These are phyloP conservation scores for Cyaniris semiargus DNA, from an alignment of 2,888 invertebrate species.

Conservation along the genomic window DNA sequence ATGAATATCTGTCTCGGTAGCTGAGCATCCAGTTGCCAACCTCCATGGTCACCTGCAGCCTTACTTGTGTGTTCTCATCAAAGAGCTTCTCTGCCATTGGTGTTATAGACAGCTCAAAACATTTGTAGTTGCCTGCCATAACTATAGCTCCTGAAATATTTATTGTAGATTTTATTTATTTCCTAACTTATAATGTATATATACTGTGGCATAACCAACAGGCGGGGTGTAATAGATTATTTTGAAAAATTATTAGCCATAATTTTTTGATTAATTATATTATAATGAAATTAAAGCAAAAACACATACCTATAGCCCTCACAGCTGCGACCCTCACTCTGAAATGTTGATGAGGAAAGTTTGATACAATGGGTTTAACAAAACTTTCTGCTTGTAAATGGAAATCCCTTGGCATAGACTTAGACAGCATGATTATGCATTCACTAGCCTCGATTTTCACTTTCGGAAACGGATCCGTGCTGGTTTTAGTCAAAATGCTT, in stretches of 20 bases:
- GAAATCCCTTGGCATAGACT: constrained; percentile 84
- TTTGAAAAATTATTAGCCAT: too few relatives aligned
- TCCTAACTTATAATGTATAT: background rate
- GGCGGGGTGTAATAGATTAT: too few relatives aligned
- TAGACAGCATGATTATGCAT: constrained; percentile 84
- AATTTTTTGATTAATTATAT: too few relatives aligned
- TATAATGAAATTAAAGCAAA: background rate
- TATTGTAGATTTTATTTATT: background rate
- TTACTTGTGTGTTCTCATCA: constrained; percentile 89
- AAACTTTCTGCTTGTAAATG: constrained; percentile 87
- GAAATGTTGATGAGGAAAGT: constrained; percentile 91
- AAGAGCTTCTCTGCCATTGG: constrained; percentile 93
- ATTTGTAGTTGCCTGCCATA: constrained; percentile 85
- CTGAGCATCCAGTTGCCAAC: constrained; percentile 89
- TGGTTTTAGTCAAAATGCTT: constrained; percentile 85
- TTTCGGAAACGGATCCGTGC: constrained; percentile 88
- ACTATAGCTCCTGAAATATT: constrained; percentile 77
- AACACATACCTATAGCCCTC: constrained; percentile 83
- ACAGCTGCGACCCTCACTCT: constrained; percentile 88
- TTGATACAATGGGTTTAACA: constrained; percentile 85
- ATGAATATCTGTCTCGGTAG: constrained; percentile 93
- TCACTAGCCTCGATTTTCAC: constrained; percentile 89
- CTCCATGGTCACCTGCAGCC: constrained; percentile 87
- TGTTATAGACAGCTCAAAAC: constrained; percentile 85
- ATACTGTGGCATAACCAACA: background rate